Evolutionary conservation across 2,888 invertebrate genomes (phyloP), one percentile per base, ranked within the genome.

Genomic region (Ophion ventricosus): DNA sequence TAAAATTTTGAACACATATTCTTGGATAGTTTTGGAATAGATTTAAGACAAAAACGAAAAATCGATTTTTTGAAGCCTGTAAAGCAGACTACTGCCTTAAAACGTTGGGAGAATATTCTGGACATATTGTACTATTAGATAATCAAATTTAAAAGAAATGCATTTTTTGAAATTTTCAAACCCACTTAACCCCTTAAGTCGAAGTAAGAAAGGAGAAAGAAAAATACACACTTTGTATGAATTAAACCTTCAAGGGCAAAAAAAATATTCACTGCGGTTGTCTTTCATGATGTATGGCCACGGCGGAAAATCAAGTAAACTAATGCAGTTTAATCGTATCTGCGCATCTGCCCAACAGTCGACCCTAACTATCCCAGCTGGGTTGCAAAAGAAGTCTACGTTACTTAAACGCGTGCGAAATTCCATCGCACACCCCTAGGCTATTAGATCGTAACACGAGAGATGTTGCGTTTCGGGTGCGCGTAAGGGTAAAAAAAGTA

Each of bases 281-380:
- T 59, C 26, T 63, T 23, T 61, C 61, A 49, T 43, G 59, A 70
- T 17, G 72, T 43, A 57, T 25, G 25, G 25, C 29, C 10, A 26
- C 26, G 63, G 11, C 49, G 20, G 54, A 63, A 61, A 78, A 78
- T 70, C 59, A 49, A 43, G 64, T 57, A 40, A 40, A 80, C 17
- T 64, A 29, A 66, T 56, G 80, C 72, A 73, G 64, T 66, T 73
- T 29, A 29, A 61, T 66, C 80, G 73, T 79, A 70, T 63, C 72
- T 63, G 43, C 66, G 67, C 80, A 80, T 80, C 80, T 74, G 80
- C 80, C 67, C 74, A 59, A 43, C 66, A 67, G 57, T 56, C 40
- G 26, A 73, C 26, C 43, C 77, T 11, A 40, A 56, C 66, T 76
- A 67, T 76, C 66, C 56, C 76, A 67, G 54, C 66, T 59, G 54